Evolutionary conservation across 1,140 invertebrate species (phyloP), one percentile per base, ranked within the genome.

Genomic region (Calosoma granatense): DNA sequence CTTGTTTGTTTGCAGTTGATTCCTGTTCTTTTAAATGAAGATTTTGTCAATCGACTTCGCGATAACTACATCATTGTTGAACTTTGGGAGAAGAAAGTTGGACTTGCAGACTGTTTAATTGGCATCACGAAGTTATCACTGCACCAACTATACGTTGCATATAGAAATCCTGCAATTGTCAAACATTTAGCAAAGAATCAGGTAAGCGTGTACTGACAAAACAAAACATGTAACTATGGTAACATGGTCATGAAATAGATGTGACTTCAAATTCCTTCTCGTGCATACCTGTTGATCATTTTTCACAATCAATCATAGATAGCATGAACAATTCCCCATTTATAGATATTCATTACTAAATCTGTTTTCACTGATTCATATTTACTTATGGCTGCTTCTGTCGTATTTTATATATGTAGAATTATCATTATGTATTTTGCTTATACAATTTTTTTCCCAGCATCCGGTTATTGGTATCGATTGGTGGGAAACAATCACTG

Each of bases 381-480:
- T 23, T 53, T 52, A n/a, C n/a, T n/a, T n/a, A n/a, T n/a, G n/a
- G n/a, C n/a, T n/a, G n/a, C n/a, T n/a, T n/a, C n/a, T n/a, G n/a
- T n/a, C n/a, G n/a, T 36, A 36, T 36, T 36, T 9, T 36, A 36
- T 36, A 36, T 36, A 36, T 36, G n/a, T 36, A 36, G n/a, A 6
- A 9, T 36, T 36, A 36, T 36, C n/a, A n/a, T n/a, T n/a, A n/a
- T n/a, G n/a, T n/a, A n/a, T n/a, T n/a, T 6, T 36, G 6, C 26
- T 36, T 36, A 36, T 9, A 36, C 26, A 1, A 61, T 60, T 58
- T n/a, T n/a, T n/a, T n/a, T n/a, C n/a, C n/a, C n/a, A 81, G 77
- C 68, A 81, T 59, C 81, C 81, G 21, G 74, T 82, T 15, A 78
- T 82, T 53, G 77, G 77, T 36, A 76, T 80, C 9, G 81, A 83